phyloP scores from a whole-genome alignment of 2,888 invertebrate species.

The Meteorus cinctellus region DNA sequence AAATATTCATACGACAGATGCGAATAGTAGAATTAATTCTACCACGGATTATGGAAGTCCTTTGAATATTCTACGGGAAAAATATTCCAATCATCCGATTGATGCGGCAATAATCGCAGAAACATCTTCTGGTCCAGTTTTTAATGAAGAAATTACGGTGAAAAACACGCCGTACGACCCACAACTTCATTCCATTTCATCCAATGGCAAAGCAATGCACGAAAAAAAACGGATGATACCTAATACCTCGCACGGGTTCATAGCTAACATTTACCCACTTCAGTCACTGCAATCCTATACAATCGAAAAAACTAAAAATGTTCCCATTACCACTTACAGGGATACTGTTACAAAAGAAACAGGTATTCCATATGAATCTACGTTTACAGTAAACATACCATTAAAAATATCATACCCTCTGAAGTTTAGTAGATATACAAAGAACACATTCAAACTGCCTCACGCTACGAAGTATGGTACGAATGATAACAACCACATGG shows the following conservation, averaged over 20 bases:
- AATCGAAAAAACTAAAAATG: conserved; percentile 77
- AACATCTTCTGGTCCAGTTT: conserved; percentile 73
- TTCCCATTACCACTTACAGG: conserved; percentile 70
- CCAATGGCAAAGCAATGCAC: conserved; percentile 73
- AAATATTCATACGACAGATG: conserved; percentile 11
- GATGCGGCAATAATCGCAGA: conserved; percentile 60
- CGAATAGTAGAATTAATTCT: background rate
- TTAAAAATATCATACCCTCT: conserved; percentile 70
- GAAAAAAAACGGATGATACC: conserved; percentile 75
- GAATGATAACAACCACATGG: conserved; percentile 58
- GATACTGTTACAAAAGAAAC: conserved; percentile 74
- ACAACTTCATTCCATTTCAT: conserved; percentile 71
- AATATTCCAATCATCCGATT: conserved; percentile 75
- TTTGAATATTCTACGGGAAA: conserved; percentile 75
- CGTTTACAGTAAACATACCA: conserved; percentile 72
- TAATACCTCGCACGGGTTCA: conserved; percentile 75
- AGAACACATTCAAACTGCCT: conserved; percentile 56
- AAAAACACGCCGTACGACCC: conserved; percentile 77
- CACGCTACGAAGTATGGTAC: conserved; percentile 60
- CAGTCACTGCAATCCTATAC: conserved; percentile 70
- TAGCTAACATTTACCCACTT: conserved; percentile 59
- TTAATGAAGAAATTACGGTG: conserved; percentile 77
- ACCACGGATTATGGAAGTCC: background rate
- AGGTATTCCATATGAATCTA: conserved; percentile 71
- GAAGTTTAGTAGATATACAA: conserved; percentile 60